Evolutionary conservation across 1,140 invertebrate species (phyloP).

Genomic region (Ceratina japonica): DNA sequence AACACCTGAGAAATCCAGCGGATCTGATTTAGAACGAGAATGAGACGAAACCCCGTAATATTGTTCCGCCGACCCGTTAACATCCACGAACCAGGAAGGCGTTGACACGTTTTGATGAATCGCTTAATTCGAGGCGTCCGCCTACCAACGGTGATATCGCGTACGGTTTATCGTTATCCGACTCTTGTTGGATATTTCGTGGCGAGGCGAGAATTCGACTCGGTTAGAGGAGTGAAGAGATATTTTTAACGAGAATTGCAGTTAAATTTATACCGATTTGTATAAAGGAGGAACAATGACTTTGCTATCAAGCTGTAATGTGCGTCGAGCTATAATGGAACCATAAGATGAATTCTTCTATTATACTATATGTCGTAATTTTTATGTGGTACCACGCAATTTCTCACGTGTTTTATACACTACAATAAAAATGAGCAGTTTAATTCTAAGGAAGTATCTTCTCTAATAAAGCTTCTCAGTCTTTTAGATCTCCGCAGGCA

Average conservation of each 20-base stretch:
- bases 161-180: neutral
- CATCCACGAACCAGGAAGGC: neutral
- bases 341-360: no score
- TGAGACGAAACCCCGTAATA: slow-evolving; percentile 12
- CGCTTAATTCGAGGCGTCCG: neutral
- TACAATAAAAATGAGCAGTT: no score
- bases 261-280: neutral
- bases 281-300: neutral
- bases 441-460: no score
- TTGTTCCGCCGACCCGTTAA: neutral
- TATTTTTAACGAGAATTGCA: neutral
- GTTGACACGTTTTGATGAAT: slow-evolving; percentile 23
- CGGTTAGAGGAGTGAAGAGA: neutral
- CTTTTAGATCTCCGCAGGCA: no score
- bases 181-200: neutral
- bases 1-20: slow-evolving; percentile 14
- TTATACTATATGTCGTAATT: no score
- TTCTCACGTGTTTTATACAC: no score
- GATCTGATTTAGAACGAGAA: slow-evolving; percentile 31
- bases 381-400: no score
- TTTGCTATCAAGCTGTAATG: no score
- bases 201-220: neutral
- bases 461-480: no score
- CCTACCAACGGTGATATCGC: neutral
- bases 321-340: neutral